phyloP scores from a whole-genome alignment of 1,140 invertebrate species.

The Pygmarrhopalites habei region DNA sequence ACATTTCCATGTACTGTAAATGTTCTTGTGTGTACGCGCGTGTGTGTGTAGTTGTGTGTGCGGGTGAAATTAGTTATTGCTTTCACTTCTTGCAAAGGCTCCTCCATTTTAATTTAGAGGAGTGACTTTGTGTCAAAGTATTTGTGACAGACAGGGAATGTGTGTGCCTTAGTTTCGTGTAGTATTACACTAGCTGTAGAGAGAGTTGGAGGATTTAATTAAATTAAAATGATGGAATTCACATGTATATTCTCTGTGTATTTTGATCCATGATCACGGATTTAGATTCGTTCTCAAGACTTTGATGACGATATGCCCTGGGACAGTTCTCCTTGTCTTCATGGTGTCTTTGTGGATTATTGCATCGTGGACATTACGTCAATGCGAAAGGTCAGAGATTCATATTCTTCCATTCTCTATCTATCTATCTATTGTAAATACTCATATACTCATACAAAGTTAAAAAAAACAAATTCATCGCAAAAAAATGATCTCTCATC shows the following conservation, averaged over 20 bases:
- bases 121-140: too few species aligned
- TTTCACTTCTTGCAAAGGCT: too few species aligned
- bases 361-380: conserved; percentile 94
- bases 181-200: too few species aligned
- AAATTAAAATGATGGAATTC: too few species aligned
- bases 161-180: too few species aligned
- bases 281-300: conserved; percentile 94
- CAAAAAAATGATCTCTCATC: too few species aligned
- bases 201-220: too few species aligned
- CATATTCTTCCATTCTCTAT: neutral
- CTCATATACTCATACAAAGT: neutral
- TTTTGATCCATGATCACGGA: too few species aligned
- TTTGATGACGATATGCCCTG: conserved; percentile 98
- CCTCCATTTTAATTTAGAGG: too few species aligned
- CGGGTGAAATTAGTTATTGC: too few species aligned
- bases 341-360: conserved; percentile 99
- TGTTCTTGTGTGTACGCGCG: neutral
- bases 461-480: neutral
- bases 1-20: neutral
- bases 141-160: too few species aligned
- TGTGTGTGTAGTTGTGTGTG: too few species aligned
- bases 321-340: conserved; percentile 89
- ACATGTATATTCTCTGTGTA: neutral
- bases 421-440: neutral
- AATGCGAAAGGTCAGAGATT: conserved; percentile 88